A percentile compares a stretch with the other conserved stretches of the same genome.
These are phyloP conservation scores for Cryptocheilus praepositus DNA, from an alignment of 2,888 invertebrate species.

Conservation along the genomic window DNA sequence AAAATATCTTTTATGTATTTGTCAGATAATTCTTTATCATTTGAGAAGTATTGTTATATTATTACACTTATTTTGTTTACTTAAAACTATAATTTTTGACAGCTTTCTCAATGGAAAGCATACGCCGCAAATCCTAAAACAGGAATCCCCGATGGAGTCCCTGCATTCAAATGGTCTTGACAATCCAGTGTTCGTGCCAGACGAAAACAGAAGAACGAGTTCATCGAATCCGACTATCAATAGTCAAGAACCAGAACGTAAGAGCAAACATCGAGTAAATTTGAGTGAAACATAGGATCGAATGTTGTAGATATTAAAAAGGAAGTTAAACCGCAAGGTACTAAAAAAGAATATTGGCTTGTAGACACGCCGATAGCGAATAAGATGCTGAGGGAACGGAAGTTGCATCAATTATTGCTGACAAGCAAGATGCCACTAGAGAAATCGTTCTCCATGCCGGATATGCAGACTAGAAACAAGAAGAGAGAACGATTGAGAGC, in stretches of 20 bases:
- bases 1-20: too few relatives aligned
- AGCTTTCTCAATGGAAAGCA: slow-evolving; percentile 30
- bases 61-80: too few relatives aligned
- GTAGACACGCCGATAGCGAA: slow-evolving; percentile 25
- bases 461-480: slow-evolving; percentile 85
- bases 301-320: too few relatives aligned
- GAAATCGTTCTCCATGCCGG: slow-evolving; percentile 90
- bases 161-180: slow-evolving; percentile 63
- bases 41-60: too few relatives aligned
- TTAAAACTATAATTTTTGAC: too few relatives aligned
- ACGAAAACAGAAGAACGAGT: slow-evolving; percentile 50
- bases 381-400: slow-evolving; percentile 73
- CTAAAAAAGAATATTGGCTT: not conserved
- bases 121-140: slow-evolving; percentile 40
- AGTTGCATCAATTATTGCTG: slow-evolving; percentile 77
- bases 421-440: slow-evolving; percentile 81
- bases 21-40: too few relatives aligned
- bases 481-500: slow-evolving; percentile 82
- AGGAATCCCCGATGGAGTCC: slow-evolving; percentile 39
- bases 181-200: slow-evolving; percentile 63
- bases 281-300: too few relatives aligned
- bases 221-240: slow-evolving; percentile 40
- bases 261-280: too few relatives aligned
- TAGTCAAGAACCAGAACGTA: slow-evolving; percentile 38
- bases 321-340: too few relatives aligned